phyloP scores from a whole-genome alignment of 2,888 invertebrate species.

The Pyrrhia umbra region DNA sequence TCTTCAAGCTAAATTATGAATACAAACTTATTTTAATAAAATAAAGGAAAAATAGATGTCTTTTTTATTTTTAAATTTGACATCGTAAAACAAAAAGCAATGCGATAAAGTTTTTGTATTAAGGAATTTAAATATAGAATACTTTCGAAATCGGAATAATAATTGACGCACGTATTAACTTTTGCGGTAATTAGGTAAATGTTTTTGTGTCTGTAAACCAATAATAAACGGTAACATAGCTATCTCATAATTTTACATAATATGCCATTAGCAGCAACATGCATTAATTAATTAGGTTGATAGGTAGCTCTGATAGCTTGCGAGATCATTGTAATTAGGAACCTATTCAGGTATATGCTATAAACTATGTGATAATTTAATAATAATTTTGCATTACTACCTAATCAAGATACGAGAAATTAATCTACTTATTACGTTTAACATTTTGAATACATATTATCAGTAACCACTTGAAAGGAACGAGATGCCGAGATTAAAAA shows the following conservation, averaged over 20 bases:
- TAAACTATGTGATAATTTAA: background rate
- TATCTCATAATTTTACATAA: conserved; percentile 31
- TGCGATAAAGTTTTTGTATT: no score
- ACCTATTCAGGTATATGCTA: background rate
- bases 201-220: conserved; percentile 1
- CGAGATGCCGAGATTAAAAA: background rate
- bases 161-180: no score
- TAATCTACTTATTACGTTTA: background rate
- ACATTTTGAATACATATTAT: background rate
- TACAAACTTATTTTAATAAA: no score
- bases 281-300: conserved; percentile 33
- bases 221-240: conserved; percentile 9
- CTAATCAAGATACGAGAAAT: background rate
- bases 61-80: no score
- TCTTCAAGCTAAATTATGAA: no score
- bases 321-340: conserved; percentile 1
- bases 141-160: no score
- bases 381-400: background rate
- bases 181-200: background rate
- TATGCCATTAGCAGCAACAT: conserved; percentile 6
- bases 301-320: conserved; percentile 8
- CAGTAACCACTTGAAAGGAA: background rate
- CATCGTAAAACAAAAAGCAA: no score
- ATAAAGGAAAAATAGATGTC: no score
- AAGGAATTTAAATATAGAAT: no score